A percentile compares a stretch with the other conserved stretches of the same genome.
These are phyloP conservation scores for Oasisia sp. DNA, from an alignment of 2,888 invertebrate species.

Conservation along the genomic window DNA sequence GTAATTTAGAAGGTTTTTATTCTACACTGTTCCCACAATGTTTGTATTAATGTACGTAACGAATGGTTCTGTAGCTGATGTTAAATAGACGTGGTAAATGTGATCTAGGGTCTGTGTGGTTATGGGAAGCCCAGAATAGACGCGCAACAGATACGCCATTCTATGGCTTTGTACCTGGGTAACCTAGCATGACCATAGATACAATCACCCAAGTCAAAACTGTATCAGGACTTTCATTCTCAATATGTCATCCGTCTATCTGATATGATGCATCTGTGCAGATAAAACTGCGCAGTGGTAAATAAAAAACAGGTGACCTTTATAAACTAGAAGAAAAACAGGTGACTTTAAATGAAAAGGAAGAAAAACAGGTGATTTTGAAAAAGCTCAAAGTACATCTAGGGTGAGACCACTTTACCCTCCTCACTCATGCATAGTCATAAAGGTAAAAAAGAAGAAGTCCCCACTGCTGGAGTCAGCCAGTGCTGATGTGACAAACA, in stretches of 20 bases:
- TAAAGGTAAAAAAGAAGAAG: neutral
- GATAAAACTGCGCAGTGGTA: neutral
- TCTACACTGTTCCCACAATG: neutral
- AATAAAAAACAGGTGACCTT: neutral
- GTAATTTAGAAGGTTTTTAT: neutral
- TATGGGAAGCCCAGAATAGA: neutral
- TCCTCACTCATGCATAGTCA: constrained; percentile 7
- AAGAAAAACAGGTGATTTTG: neutral
- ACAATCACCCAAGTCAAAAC: neutral
- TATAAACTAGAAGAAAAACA: neutral
- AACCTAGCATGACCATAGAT: constrained; percentile 10
- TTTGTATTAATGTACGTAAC: neutral
- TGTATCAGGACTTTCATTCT: constrained; percentile 12
- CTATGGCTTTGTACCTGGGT: constrained; percentile 10
- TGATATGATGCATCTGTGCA: neutral
- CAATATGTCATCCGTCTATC: constrained; percentile 6
- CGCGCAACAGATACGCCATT: neutral
- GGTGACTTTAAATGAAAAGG: neutral
- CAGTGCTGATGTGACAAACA: constrained; percentile 1
- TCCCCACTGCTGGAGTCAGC: neutral
- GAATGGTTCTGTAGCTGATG: neutral
- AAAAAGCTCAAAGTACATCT: neutral
- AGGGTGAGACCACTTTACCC: constrained; percentile 12
- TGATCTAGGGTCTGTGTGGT: neutral
- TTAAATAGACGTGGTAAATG: neutral